phyloP scores from a whole-genome alignment of 2,113 vertebrate species.

The Edolisoma coerulescens region DNA sequence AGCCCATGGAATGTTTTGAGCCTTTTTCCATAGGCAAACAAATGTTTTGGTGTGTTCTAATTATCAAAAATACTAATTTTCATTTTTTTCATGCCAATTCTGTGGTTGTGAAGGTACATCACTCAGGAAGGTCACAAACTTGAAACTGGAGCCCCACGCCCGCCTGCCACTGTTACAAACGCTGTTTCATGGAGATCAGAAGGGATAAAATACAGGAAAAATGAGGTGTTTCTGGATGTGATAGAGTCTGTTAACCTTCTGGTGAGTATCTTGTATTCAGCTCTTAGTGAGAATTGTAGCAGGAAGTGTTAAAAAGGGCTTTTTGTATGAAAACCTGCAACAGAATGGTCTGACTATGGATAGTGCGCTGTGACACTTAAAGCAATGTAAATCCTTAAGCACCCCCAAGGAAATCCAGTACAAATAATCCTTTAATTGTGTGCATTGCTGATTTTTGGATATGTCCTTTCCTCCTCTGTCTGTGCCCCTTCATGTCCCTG shows the following conservation, averaged over 20 bases:
- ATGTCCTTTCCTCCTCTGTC: fast-evolving
- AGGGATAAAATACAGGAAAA: conserved; percentile 98
- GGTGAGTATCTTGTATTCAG: conserved; percentile 69
- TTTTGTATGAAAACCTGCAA: not conserved
- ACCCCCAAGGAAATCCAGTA: no score
- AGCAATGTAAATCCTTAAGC: fast-evolving
- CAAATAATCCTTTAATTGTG: not conserved
- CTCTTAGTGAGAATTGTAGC: not conserved
- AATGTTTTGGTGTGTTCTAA: not conserved
- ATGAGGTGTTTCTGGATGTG: conserved; percentile 98
- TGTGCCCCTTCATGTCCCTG: not conserved
- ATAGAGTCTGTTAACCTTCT: conserved; percentile 98
- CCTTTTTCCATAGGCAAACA: not conserved
- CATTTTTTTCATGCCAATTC: not conserved
- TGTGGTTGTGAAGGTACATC: conserved; percentile 82
- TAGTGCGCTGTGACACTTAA: not conserved
- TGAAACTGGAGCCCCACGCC: conserved; percentile 96
- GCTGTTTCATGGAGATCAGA: conserved; percentile 98
- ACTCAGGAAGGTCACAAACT: conserved; percentile 99
- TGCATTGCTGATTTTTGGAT: not conserved
- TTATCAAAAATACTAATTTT: not conserved
- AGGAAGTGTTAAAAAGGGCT: not conserved
- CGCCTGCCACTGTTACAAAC: conserved; percentile 95
- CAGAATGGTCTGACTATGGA: not conserved
- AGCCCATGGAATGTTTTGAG: not conserved